These are phyloP conservation scores for Danio choprae DNA, from an alignment of 2,797 vertebrate species.

Conservation along the genomic window DNA sequence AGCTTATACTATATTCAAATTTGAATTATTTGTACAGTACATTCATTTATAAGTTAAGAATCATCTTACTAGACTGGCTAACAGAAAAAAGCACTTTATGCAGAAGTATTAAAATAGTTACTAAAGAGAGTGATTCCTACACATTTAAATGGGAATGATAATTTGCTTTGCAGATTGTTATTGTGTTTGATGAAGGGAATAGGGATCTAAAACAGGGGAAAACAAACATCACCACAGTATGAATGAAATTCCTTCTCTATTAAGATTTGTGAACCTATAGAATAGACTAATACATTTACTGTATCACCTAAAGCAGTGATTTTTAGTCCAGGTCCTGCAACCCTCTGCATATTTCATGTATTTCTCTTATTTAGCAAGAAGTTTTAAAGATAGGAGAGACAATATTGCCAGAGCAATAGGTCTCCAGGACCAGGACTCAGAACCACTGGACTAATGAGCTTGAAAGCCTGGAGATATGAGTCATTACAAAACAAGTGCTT, in stretches of 20 bases:
- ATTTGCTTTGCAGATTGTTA: slow-evolving; percentile 61
- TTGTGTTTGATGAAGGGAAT: slow-evolving; percentile 27
- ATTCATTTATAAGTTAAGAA: background rate
- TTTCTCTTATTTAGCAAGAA: too few species aligned
- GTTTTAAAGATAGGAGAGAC: too few species aligned
- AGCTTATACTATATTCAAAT: background rate
- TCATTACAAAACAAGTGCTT: too few species aligned
- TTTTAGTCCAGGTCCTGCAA: too few species aligned
- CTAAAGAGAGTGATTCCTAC: slow-evolving; percentile 1
- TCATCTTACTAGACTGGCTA: background rate
- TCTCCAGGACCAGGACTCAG: too few species aligned
- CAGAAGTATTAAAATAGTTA: background rate
- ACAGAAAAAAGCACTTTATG: background rate
- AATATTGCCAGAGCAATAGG: too few species aligned
- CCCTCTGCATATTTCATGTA: too few species aligned
- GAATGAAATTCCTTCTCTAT: slow-evolving; percentile 52
- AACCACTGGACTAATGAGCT: too few species aligned
- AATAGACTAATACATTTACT: background rate
- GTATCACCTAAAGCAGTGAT: too few species aligned
- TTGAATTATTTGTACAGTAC: background rate
- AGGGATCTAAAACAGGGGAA: slow-evolving; percentile 43
- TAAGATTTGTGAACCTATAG: background rate
- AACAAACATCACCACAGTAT: slow-evolving; percentile 66
- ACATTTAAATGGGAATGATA: slow-evolving; percentile 20
- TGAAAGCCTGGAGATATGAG: too few species aligned